These are phyloP conservation scores for Hypanus sabinus DNA, from an alignment of 2,113 vertebrate species.

Conservation along the genomic window DNA sequence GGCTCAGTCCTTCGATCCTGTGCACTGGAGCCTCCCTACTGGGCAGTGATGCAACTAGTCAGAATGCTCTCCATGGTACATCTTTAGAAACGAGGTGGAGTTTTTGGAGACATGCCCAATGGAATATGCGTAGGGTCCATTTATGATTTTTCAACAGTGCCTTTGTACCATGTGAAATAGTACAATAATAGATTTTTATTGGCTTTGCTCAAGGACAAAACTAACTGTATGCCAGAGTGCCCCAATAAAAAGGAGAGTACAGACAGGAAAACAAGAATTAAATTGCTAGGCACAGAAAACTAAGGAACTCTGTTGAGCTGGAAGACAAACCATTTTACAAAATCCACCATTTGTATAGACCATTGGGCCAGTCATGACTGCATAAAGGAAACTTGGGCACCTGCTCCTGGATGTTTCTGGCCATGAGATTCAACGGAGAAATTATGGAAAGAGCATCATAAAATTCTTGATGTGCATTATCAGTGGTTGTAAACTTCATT, in stretches of 20 bases:
- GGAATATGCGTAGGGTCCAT: background rate
- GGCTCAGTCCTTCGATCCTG: too few species aligned
- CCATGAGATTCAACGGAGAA: background rate
- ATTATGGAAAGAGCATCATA: background rate
- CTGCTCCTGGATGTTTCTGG: background rate
- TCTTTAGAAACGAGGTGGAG: too few species aligned
- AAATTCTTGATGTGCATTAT: background rate
- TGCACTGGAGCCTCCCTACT: too few species aligned
- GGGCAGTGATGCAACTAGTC: too few species aligned
- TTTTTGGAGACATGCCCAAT: too few species aligned
- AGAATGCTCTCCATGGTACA: too few species aligned
- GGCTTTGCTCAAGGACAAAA: background rate
- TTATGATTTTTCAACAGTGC: background rate
- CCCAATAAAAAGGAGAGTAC: background rate
- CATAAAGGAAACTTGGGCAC: background rate
- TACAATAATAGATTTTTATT: background rate
- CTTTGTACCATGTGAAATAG: background rate
- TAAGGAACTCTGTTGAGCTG: too few species aligned
- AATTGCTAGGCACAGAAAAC: background rate
- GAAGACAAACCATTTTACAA: background rate
- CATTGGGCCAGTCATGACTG: background rate
- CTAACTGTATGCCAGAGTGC: background rate
- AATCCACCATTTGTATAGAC: background rate
- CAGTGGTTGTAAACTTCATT: background rate
- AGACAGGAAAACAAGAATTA: background rate